phyloP scores from a whole-genome alignment of 1,140 invertebrate genomes.

The Thaumetopoea pityocampa region DNA sequence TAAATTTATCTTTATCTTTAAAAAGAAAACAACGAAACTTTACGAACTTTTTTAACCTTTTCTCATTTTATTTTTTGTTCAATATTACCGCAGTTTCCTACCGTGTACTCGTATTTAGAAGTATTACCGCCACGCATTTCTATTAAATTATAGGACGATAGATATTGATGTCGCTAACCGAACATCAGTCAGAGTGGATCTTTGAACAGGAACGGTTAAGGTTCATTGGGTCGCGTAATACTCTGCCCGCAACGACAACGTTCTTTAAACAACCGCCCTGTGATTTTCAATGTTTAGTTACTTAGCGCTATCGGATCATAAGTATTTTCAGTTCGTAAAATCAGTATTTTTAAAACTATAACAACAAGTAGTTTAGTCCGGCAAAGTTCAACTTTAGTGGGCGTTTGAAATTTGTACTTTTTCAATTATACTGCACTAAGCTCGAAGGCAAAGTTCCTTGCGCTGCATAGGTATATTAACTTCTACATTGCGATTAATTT shows the following conservation, averaged over 20 bases:
- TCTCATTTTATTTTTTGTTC: no score
- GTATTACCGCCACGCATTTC: neutral
- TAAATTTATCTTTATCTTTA: no score
- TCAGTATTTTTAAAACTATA: constrained; percentile 37
- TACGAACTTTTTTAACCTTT: no score
- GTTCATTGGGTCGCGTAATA: constrained; percentile 37
- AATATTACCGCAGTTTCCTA: neutral
- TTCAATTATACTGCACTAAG: constrained; percentile 33
- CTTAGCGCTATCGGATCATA: constrained; percentile 12
- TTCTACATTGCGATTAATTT: constrained; percentile 30
- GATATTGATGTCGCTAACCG: constrained; percentile 25
- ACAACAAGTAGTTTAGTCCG: constrained; percentile 32
- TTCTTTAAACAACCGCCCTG: constrained; percentile 31
- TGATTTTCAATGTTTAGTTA: constrained; percentile 36
- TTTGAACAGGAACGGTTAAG: constrained; percentile 27
- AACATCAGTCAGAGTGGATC: constrained; percentile 20
- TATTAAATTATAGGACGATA: constrained; percentile 4
- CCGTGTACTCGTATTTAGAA: no score
- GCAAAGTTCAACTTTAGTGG: constrained; percentile 11
- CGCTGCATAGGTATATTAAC: constrained; percentile 28
- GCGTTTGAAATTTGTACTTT: constrained; percentile 30
- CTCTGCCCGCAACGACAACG: constrained; percentile 21
- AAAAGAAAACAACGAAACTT: no score
- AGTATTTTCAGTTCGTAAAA: constrained; percentile 32
- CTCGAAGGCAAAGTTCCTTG: constrained; percentile 27